Evolutionary conservation across 2,888 invertebrate genomes (phyloP), one percentile per base, ranked within the genome.

Genomic region (Empis stercorea): DNA sequence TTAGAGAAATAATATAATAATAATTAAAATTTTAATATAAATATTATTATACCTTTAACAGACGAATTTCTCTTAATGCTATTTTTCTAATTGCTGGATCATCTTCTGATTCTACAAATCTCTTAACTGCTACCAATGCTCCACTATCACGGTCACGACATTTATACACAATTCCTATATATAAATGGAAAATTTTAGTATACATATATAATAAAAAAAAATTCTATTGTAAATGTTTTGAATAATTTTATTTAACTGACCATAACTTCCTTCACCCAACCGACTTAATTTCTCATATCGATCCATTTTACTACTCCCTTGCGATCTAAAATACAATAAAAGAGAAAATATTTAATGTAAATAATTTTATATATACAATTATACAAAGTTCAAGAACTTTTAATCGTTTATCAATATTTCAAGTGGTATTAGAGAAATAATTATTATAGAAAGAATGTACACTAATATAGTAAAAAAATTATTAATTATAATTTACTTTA

Each of bases 21-120:
- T n/a, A n/a, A n/a, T n/a, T n/a, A n/a, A n/a, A n/a, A n/a, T n/a
- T n/a, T n/a, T 7, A 34, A 34, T 34, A n/a, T 34, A 34, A 9
- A 34, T 34, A 5, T 32, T 32, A 46, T 50, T 55, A 45, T 65
- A 93, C 94, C 81, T 95, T 96, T 7, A 96, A 75, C 73, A 96
- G 83, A 57, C 92, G 76, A 61, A 96, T 93, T 74, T 96, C 96
- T 56, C 96, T 71, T 45, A 95, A 76, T 2, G 95, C 95, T 55
- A 96, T 96, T 73, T 96, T 96, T 60, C 94, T 77, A 55, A 96
- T 95, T 42, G 94, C 80, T 10, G 93, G 93, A 71, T 96, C 96
- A 64, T 95, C 94, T 66, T 96, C 95, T 49, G 92, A 92, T 70
- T 96, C 95, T 11, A 94, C 86, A 66, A 96, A 96, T 70, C 95